These are phyloP conservation scores for Oscarella lobularis DNA, from an alignment of 37 sponge, comb jelly and placozoan species.

Conservation along the genomic window DNA sequence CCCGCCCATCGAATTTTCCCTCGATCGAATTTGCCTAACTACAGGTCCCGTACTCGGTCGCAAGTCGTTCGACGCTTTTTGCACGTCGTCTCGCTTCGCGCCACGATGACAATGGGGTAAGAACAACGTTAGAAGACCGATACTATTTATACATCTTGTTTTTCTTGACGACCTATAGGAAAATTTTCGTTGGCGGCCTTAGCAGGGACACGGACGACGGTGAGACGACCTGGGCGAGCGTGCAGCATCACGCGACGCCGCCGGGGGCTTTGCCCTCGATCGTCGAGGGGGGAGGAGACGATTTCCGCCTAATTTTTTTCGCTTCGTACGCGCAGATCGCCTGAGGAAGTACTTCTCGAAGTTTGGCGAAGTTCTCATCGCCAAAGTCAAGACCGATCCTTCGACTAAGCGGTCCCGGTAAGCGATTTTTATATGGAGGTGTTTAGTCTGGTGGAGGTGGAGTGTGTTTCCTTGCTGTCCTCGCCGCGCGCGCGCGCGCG, in stretches of 20 bases:
- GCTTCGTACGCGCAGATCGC: constrained; percentile 2
- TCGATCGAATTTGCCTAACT: neutral
- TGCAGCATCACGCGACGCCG: neutral
- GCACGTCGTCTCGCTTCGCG: neutral
- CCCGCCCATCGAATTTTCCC: constrained; percentile 1
- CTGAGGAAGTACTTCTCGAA: neutral
- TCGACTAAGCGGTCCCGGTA: neutral
- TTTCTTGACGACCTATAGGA: no score
- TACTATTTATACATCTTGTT: no score
- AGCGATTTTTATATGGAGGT: neutral
- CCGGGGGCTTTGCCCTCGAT: neutral
- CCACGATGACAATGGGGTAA: neutral
- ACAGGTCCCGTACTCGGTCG: no score
- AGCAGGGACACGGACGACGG: neutral
- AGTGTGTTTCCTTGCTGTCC: neutral
- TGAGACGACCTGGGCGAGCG: neutral
- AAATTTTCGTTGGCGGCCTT: constrained; percentile 2
- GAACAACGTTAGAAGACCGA: no score
- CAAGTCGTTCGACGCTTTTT: neutral
- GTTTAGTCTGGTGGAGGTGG: no score
- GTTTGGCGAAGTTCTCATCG: neutral
- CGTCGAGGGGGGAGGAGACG: no score
- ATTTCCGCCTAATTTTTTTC: no score
- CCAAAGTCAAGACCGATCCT: neutral
- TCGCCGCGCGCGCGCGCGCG: no score